phyloP scores from a whole-genome alignment of 1,140 invertebrate species.

The Stenopsyche tienmushanensis region DNA sequence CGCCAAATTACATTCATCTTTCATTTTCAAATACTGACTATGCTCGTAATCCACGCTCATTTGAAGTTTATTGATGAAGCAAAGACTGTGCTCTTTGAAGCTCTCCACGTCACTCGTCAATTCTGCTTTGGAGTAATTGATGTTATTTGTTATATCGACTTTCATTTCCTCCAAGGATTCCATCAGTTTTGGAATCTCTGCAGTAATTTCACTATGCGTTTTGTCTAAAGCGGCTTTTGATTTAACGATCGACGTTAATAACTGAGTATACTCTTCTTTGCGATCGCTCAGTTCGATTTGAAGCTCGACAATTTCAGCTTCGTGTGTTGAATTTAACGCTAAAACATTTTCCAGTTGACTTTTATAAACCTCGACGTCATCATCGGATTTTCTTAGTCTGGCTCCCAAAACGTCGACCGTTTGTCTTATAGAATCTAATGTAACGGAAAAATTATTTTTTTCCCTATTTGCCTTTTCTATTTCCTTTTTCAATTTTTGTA shows the following conservation, averaged over 20 bases:
- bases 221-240: constrained; percentile 36
- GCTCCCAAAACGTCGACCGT: constrained; percentile 53
- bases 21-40: constrained; percentile 20
- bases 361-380: constrained; percentile 51
- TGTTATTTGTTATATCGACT: constrained; percentile 16
- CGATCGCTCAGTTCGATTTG: constrained; percentile 21
- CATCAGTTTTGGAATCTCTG: constrained; percentile 21
- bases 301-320: constrained; percentile 3
- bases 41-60: constrained; percentile 17
- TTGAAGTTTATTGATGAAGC: constrained; percentile 16
- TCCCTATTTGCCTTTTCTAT: constrained; percentile 49
- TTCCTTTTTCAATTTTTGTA: constrained; percentile 33
- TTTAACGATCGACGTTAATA: constrained; percentile 26
- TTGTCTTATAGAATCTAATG: constrained; percentile 51
- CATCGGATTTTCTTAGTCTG: constrained; percentile 52
- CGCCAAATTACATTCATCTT: constrained; percentile 30
- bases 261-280: constrained; percentile 33
- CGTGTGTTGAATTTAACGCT: background rate
- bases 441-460: constrained; percentile 53
- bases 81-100: constrained; percentile 14
- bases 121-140: constrained; percentile 18
- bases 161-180: constrained; percentile 19
- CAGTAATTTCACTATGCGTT: constrained; percentile 26
- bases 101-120: constrained; percentile 23
- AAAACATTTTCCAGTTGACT: constrained; percentile 46